A percentile compares a stretch with the other conserved stretches of the same genome.
phyloP scores from a whole-genome alignment of 1,140 invertebrate species.

The Temnothorax nylanderi region DNA sequence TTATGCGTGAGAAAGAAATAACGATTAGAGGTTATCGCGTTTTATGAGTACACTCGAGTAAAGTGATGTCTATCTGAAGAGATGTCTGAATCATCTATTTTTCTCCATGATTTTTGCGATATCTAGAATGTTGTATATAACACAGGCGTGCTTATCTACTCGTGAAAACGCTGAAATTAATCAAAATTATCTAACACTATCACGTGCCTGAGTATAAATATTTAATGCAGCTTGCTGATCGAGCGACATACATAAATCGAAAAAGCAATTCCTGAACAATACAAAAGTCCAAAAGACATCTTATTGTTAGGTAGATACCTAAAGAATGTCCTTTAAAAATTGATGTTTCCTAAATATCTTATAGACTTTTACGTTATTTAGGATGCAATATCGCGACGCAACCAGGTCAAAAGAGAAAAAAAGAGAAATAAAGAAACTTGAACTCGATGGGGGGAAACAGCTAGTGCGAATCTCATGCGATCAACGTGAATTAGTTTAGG shows the following conservation, averaged over 20 bases:
- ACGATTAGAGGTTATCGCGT: slow-evolving; percentile 33
- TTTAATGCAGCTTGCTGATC: not conserved
- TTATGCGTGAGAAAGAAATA: not conserved
- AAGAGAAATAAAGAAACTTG: slow-evolving; percentile 8
- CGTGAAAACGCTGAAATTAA: not conserved
- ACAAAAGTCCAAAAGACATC: slow-evolving; percentile 12
- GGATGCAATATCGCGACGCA: not conserved
- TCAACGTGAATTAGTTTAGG: slow-evolving; percentile 62
- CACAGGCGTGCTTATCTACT: slow-evolving; percentile 3
- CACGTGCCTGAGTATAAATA: not conserved
- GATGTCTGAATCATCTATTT: slow-evolving; percentile 1
- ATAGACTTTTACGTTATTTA: not conserved
- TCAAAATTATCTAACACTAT: slow-evolving; percentile 7
- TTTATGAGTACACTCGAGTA: slow-evolving; percentile 9
- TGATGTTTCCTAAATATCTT: not conserved
- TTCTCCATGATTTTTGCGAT: slow-evolving; percentile 15
- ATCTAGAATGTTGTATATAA: slow-evolving; percentile 1
- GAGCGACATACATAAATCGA: not conserved
- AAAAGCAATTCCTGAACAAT: not conserved
- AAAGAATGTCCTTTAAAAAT: not conserved
- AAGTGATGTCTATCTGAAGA: not conserved
- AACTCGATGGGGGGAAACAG: slow-evolving; percentile 23
- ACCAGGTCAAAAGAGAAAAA: not conserved
- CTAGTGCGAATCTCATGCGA: slow-evolving; percentile 58
- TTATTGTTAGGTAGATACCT: not conserved